These are phyloP conservation scores for Cyphomyrmex costatus DNA, from an alignment of 1,140 invertebrate genomes.

Conservation along the genomic window DNA sequence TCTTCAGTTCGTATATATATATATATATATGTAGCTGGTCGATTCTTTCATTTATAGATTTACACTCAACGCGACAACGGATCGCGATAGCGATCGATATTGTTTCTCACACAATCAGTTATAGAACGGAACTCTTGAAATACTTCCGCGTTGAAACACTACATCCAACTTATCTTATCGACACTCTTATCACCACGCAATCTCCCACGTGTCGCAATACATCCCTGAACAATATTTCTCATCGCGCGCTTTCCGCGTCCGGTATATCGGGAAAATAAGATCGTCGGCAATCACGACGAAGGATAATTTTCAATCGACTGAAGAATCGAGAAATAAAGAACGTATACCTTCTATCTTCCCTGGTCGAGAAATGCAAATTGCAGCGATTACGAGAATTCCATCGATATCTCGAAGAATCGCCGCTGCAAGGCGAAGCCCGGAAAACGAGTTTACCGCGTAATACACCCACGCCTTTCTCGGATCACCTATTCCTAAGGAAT, in stretches of 20 bases:
- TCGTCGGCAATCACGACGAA: constrained; percentile 14
- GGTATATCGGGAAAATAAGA: constrained; percentile 23
- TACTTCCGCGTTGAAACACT: constrained; percentile 12
- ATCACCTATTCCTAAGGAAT: constrained; percentile 19
- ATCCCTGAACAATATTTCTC: constrained; percentile 33
- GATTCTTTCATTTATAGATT: constrained; percentile 23
- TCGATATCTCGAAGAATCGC: constrained; percentile 56
- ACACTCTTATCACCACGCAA: constrained; percentile 18
- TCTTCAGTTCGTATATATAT: background rate
- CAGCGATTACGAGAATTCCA: constrained; percentile 67
- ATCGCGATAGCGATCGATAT: constrained; percentile 10
- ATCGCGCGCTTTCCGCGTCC: constrained; percentile 25
- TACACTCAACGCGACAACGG: background rate
- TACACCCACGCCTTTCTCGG: constrained; percentile 65
- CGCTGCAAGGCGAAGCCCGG: constrained; percentile 48
- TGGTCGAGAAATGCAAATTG: constrained; percentile 66
- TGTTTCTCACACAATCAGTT: background rate
- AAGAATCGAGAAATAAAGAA: constrained; percentile 59
- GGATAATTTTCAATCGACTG: constrained; percentile 56
- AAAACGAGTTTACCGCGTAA: constrained; percentile 55
- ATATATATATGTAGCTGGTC: background rate
- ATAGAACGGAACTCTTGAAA: background rate
- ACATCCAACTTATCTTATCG: constrained; percentile 5
- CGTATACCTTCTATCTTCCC: constrained; percentile 60
- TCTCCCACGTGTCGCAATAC: background rate